A percentile compares a stretch with the other conserved stretches of the same genome.
These are phyloP conservation scores for Protomyctophum bolini DNA, from an alignment of 2,113 vertebrate genomes.

Conservation along the genomic window DNA sequence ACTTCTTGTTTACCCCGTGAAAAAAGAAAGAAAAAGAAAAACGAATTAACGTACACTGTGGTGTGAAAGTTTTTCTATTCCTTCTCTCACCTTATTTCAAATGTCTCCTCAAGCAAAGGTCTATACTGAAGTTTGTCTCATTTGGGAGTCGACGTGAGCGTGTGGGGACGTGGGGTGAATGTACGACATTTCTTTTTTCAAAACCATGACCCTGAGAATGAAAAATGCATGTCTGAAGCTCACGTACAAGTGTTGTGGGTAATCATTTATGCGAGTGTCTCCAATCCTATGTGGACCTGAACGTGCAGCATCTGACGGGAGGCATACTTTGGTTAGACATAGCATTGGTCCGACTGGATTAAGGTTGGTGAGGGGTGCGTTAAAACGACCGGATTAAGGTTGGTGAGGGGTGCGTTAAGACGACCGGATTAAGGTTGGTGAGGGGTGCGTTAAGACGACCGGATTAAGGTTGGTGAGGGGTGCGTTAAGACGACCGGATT, in stretches of 20 bases:
- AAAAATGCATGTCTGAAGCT: constrained; percentile 73
- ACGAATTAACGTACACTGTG: too few species aligned
- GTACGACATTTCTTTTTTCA: constrained; percentile 76
- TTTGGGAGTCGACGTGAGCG: constrained; percentile 44
- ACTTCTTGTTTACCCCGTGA: constrained; percentile 17
- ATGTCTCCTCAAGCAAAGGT: constrained; percentile 16
- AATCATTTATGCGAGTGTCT: constrained; percentile 73
- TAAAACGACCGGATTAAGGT: too few species aligned
- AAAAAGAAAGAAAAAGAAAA: not conserved
- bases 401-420: too few species aligned
- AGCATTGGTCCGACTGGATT: too few species aligned
- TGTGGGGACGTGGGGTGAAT: constrained; percentile 24
- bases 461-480: too few species aligned
- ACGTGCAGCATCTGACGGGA: constrained; percentile 61
- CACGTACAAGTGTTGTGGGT: constrained; percentile 61
- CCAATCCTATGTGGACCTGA: constrained; percentile 61
- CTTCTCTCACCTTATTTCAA: constrained; percentile 23
- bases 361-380: too few species aligned
- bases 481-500: too few species aligned
- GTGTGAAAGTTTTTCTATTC: too few species aligned
- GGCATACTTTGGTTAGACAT: too few species aligned
- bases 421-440: too few species aligned
- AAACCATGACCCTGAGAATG: constrained; percentile 68
- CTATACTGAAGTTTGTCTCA: constrained; percentile 37
- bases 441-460: too few species aligned